Evolutionary conservation across 53 echinoderm and acorn worm species (phyloP), one percentile per base, ranked within the genome.

Genomic region (Henricia sp.): DNA sequence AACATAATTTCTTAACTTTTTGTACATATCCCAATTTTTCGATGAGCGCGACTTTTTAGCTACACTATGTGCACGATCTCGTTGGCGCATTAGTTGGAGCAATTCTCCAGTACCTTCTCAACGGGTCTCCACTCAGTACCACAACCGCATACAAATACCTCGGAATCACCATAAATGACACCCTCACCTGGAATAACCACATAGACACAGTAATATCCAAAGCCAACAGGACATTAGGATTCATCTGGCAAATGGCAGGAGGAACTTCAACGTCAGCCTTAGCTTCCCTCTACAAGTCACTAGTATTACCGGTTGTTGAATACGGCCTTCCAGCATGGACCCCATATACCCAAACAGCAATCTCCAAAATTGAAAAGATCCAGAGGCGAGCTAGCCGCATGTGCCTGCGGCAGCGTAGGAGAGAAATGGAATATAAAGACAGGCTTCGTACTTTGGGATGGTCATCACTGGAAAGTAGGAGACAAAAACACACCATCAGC

Each of bases 381-480:
- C 67, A 67, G 67, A 67, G 67, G 23, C 6, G 67, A 25, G 67
- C 67, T 13, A 67, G 9, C 19, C 25, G 67, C 4, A 67, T 67
- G 67, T 25, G 25, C 67, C 67, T 67, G 12, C 13, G 23, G 36
- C 67, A 67, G 19, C 35, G 14, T 5, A 8, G 67, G 32, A 19
- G 39, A 25, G 36, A 14, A 14, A 67, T 67, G 67, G 14, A 6
- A 4, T 67, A 67, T n/a, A n/a, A 67, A 24, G 67, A 67, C 35
- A 67, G 67, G 23, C 67, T 67, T 19, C 35, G 32, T 19, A 36
- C 39, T 11, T 24, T 67, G 19, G 14, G n/a, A 27, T 36, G 35
- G 67, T 67, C 32, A 67, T 11, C 27, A 14, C 28, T 67, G 8
- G 67, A 25, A 67, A 19, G 14, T 38, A 67, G 67, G 19, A 60